These are phyloP conservation scores for Mythimna ferrago DNA, from an alignment of 2,888 invertebrate genomes.

Conservation along the genomic window DNA sequence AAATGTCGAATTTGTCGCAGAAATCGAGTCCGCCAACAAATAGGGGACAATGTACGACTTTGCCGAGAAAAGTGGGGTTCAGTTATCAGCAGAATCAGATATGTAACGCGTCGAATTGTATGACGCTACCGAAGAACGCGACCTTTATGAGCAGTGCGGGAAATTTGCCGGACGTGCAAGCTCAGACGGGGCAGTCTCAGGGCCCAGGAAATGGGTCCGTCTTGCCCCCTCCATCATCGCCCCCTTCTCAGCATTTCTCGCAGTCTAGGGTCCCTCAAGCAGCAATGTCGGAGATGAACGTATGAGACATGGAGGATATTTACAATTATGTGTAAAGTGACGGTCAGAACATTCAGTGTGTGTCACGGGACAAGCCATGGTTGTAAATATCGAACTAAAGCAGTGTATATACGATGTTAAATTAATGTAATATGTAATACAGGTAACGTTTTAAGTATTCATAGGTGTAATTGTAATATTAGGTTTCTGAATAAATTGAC, in stretches of 20 bases:
- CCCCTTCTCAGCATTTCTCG: constrained; percentile 82
- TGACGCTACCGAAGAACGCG: constrained; percentile 92
- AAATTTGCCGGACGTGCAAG: constrained; percentile 88
- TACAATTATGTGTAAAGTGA: constrained; percentile 90
- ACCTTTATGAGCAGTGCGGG: constrained; percentile 85
- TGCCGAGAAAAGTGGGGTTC: constrained; percentile 88
- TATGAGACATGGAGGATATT: constrained; percentile 93
- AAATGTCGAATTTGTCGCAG: constrained; percentile 88
- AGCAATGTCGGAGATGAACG: constrained; percentile 97
- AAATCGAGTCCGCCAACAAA: constrained; percentile 86
- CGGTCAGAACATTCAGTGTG: constrained; percentile 70
- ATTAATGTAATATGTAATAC: constrained; percentile 72
- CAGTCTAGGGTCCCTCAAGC: constrained; percentile 94
- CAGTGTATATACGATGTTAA: constrained; percentile 73
- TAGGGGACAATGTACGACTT: constrained; percentile 86
- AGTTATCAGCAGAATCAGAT: constrained; percentile 86
- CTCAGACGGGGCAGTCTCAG: constrained; percentile 85
- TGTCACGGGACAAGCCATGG: constrained; percentile 82
- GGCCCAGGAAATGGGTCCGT: constrained; percentile 85
- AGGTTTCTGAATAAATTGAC: constrained; percentile 62
- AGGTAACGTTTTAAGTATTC: constrained; percentile 75
- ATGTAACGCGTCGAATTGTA: constrained; percentile 88
- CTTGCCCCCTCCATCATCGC: constrained; percentile 81
- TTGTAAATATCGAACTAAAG: constrained; percentile 86
- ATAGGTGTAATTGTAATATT: constrained; percentile 65